Evolutionary conservation across 2,113 vertebrate species (phyloP).

Genomic region (Motacilla alba): DNA sequence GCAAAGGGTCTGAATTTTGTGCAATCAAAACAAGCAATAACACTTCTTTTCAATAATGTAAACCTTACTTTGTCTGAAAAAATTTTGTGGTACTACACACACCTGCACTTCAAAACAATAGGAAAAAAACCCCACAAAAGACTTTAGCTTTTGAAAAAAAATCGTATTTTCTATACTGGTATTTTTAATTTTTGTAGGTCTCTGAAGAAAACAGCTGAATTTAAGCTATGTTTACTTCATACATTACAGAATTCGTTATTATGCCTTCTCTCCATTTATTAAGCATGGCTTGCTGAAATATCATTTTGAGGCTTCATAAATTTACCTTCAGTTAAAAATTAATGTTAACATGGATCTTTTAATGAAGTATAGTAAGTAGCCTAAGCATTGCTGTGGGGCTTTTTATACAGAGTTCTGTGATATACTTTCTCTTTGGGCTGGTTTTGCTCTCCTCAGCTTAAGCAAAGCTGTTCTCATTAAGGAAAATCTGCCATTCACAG

Average conservation of each 20-base stretch:
- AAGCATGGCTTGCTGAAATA: neutral
- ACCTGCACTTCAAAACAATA: neutral
- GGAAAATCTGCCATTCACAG: neutral
- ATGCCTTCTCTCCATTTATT: neutral
- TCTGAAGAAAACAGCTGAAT: neutral
- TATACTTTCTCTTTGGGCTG: neutral
- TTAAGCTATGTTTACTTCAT: neutral
- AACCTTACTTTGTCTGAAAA: neutral
- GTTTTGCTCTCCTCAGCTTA: neutral
- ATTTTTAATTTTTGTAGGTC: neutral
- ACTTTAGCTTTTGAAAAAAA: too few relatives aligned
- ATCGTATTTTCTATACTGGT: too few relatives aligned
- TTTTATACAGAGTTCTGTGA: neutral
- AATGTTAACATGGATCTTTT: neutral
- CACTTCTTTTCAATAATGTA: neutral
- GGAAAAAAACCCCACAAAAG: neutral
- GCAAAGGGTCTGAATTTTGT: neutral
- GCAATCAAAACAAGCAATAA: neutral
- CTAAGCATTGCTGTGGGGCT: neutral
- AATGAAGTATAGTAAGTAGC: neutral
- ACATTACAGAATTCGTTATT: neutral
- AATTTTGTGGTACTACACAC: neutral
- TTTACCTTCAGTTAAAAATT: neutral
- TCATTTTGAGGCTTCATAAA: neutral
- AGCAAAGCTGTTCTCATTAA: neutral